These are phyloP conservation scores for Pardosa pseudoannulata DNA, from an alignment of 2,888 invertebrate genomes.

Conservation along the genomic window DNA sequence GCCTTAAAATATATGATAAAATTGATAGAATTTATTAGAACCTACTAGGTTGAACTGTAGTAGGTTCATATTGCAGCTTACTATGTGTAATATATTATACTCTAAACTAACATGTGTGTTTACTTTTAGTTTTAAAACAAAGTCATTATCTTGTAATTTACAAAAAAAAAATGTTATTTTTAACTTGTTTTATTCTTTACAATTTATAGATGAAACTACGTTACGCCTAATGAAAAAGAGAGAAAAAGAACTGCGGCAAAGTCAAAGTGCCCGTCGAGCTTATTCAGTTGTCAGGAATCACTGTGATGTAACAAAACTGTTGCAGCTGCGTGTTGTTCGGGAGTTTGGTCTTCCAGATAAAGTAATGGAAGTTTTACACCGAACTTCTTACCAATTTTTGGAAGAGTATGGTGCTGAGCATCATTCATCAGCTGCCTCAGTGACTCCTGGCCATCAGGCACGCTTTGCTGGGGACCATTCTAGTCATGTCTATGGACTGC, in stretches of 20 bases:
- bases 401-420: conserved; percentile 57
- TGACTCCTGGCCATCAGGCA: conserved; percentile 45
- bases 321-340: conserved; percentile 91
- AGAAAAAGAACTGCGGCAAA: conserved; percentile 87
- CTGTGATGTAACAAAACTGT: conserved; percentile 86
- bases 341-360: conserved; percentile 96
- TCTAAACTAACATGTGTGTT: too few relatives aligned
- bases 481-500: conserved; percentile 64
- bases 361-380: conserved; percentile 84
- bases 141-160: too few relatives aligned
- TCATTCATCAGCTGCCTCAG: conserved; percentile 28
- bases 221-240: conserved; percentile 85
- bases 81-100: too few relatives aligned
- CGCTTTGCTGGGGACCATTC: conserved; percentile 67
- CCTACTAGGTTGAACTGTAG: too few relatives aligned
- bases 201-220: conserved; percentile 58
- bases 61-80: too few relatives aligned
- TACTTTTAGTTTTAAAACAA: too few relatives aligned
- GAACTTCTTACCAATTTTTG: conserved; percentile 65
- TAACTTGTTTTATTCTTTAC: too few relatives aligned
- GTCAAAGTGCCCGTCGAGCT: conserved; percentile 86
- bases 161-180: too few relatives aligned
- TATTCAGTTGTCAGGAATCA: conserved; percentile 81
- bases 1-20: too few relatives aligned
- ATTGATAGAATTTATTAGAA: too few relatives aligned